Conservation (phyloP, 2,113 vertebrate species). For the Ornithorhynchus anatinus region DNA sequence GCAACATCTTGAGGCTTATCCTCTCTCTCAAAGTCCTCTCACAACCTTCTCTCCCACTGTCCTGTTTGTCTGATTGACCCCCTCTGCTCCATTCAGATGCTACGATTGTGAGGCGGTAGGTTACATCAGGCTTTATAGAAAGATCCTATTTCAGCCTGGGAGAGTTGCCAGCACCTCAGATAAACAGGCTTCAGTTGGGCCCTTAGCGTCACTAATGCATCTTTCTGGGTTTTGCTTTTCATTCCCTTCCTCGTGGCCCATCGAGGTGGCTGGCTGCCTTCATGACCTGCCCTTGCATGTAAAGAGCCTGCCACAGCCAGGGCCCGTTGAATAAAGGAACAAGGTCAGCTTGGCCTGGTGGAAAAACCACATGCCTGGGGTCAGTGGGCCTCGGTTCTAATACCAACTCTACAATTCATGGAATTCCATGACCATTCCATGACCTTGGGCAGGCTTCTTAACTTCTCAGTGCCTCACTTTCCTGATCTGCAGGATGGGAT, state of each 20-base stretch:
- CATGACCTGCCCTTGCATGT: slow-evolving; percentile 16
- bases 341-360: too few species aligned
- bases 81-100: not conserved
- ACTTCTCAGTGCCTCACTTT: too few species aligned
- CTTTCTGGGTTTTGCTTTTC: slow-evolving; percentile 36
- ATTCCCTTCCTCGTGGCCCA: slow-evolving; percentile 7
- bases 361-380: too few species aligned
- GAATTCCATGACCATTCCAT: too few species aligned
- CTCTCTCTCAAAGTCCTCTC: not conserved
- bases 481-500: too few species aligned
- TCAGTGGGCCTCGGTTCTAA: too few species aligned
- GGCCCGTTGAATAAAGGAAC: slow-evolving; percentile 45
- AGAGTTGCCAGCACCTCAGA: slow-evolving; percentile 48
- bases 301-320: slow-evolving; percentile 41
- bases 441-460: too few species aligned
- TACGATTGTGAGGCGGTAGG: slow-evolving; percentile 20
- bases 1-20: not conserved
- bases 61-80: not conserved
- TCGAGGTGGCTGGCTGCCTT: slow-evolving; percentile 7
- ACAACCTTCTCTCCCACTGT: not conserved
- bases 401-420: too few species aligned
- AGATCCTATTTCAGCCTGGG: slow-evolving; percentile 54
- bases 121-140: slow-evolving; percentile 32
- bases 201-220: not conserved
- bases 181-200: slow-evolving; percentile 44